A percentile compares a stretch with the other conserved stretches of the same genome.
phyloP scores from a whole-genome alignment of 2,113 vertebrate species.

The Ciconia stormi region DNA sequence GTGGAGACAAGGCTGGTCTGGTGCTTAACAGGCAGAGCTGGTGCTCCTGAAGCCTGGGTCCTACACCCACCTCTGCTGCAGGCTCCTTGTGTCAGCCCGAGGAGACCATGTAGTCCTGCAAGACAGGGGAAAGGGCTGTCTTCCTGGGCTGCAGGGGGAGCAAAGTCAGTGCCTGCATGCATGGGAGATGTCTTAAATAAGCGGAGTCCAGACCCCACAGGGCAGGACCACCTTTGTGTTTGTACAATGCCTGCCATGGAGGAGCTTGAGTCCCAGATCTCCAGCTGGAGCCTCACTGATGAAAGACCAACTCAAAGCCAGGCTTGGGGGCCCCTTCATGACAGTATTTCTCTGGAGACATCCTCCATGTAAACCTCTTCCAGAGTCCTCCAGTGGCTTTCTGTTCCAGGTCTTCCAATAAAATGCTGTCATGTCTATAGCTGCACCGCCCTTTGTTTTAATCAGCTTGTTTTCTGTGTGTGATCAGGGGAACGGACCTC shows the following conservation, averaged over 20 bases:
- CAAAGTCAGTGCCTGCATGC: not conserved
- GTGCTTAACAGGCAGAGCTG: not conserved
- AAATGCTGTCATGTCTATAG: not conserved
- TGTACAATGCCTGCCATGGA: not conserved
- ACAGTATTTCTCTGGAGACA: not conserved
- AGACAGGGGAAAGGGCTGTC: not conserved
- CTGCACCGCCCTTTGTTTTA: not conserved
- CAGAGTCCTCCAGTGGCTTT: not conserved
- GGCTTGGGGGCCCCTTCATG: not conserved
- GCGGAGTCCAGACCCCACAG: not conserved
- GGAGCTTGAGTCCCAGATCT: not conserved
- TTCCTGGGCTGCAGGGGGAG: not conserved
- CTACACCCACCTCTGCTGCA: not conserved
- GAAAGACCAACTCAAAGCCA: not conserved
- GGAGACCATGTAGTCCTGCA: not conserved
- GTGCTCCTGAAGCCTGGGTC: not conserved
- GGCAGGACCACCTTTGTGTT: not conserved
- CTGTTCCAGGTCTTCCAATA: not conserved
- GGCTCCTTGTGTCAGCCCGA: not conserved
- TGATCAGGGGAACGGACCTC: fast-evolving
- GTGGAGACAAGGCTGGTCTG: not conserved
- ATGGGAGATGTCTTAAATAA: not conserved
- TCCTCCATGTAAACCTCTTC: not conserved
- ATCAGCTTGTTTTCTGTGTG: not conserved
- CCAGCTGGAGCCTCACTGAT: not conserved